A percentile compares a stretch with the other conserved stretches of the same genome.
Conservation (phyloP, 2,888 invertebrate species). For the Cerastoderma edule region DNA sequence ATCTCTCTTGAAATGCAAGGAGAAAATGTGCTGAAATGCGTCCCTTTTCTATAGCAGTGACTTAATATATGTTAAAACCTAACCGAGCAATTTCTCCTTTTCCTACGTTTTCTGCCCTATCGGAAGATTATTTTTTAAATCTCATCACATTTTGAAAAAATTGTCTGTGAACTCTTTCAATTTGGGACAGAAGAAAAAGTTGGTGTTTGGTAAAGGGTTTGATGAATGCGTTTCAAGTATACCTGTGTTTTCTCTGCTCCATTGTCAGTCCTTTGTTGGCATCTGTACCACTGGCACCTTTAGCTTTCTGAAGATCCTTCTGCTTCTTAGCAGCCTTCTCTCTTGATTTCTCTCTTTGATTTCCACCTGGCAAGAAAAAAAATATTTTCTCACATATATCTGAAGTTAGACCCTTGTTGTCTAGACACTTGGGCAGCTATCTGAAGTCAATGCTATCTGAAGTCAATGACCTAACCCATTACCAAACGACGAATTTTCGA, state of each 20-base stretch:
- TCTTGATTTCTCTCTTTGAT: conserved; percentile 82
- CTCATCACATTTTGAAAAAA: too few species aligned
- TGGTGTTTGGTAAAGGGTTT: too few species aligned
- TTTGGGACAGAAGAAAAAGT: too few species aligned
- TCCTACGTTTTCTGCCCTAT: too few species aligned
- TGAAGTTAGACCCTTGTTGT: neutral
- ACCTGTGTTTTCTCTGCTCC: conserved; percentile 79
- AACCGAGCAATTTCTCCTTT: too few species aligned
- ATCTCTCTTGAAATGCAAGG: too few species aligned
- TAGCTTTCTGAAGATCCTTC: conserved; percentile 67
- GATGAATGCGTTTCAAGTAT: conserved; percentile 14
- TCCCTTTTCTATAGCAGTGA: too few species aligned
- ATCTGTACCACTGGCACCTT: conserved; percentile 67
- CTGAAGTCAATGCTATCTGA: neutral
- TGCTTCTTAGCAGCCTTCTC: conserved; percentile 79
- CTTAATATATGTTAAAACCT: too few species aligned
- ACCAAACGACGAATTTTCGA: neutral
- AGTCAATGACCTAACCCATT: neutral
- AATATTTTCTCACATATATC: neutral
- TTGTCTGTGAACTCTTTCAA: too few species aligned
- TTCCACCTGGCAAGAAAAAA: conserved; percentile 78
- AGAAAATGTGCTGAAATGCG: too few species aligned
- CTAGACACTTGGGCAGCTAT: neutral
- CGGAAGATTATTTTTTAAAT: too few species aligned
- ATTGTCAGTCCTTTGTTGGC: conserved; percentile 77